A percentile compares a stretch with the other conserved stretches of the same genome.
phyloP scores from a whole-genome alignment of 1,140 invertebrate genomes.

The Aphidius ervi region DNA sequence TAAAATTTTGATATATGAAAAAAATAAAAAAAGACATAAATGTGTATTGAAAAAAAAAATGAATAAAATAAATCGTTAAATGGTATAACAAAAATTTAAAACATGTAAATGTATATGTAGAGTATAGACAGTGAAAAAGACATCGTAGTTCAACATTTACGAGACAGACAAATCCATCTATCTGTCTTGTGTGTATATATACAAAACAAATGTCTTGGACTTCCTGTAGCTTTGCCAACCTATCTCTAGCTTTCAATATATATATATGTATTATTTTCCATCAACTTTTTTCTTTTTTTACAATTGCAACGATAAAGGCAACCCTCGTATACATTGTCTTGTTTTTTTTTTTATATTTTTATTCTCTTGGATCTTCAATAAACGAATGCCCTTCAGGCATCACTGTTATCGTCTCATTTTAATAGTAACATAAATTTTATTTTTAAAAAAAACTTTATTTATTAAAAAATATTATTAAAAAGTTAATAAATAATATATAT shows the following conservation, averaged over 20 bases:
- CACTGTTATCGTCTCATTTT: conserved; percentile 20
- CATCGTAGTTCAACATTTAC: conserved; percentile 18
- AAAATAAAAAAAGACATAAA: conserved; percentile 12
- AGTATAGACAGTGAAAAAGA: not conserved
- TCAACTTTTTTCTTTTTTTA: too few relatives aligned
- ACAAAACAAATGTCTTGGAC: conserved; percentile 6
- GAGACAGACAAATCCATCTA: conserved; percentile 18
- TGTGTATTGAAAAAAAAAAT: conserved; percentile 6
- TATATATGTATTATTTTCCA: too few relatives aligned
- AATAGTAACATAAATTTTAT: too few relatives aligned
- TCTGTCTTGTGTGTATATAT: conserved; percentile 13
- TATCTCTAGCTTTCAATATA: too few relatives aligned
- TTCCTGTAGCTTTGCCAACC: too few relatives aligned
- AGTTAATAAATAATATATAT: too few relatives aligned
- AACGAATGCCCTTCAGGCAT: conserved; percentile 21
- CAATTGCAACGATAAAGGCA: too few relatives aligned
- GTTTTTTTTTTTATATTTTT: too few relatives aligned
- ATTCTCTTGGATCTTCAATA: conserved; percentile 1
- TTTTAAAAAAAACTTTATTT: too few relatives aligned
- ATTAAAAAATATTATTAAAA: too few relatives aligned
- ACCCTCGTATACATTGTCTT: too few relatives aligned
- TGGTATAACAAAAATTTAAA: conserved; percentile 5
- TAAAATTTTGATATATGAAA: conserved; percentile 73
- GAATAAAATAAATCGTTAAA: conserved; percentile 1
- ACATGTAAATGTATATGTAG: not conserved